Percentiles rank a stretch among this genome's conserved stretches.
Conservation (phyloP, 64 coral and sea anemone genomes). For the Montipora foliosa region DNA sequence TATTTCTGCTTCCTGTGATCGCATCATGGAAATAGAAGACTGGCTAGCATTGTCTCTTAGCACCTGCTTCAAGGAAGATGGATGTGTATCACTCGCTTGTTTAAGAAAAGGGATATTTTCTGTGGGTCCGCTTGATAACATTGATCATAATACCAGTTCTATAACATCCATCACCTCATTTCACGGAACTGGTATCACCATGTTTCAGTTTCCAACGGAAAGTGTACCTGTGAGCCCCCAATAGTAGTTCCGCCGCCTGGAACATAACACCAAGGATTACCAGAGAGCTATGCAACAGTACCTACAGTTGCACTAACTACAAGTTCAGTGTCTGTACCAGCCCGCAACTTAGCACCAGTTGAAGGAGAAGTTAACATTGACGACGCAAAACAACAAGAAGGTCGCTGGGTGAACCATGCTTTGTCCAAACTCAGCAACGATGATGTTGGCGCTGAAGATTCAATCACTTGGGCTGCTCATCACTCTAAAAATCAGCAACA, state of each 20-base stretch:
- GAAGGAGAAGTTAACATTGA: neutral
- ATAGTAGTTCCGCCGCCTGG: neutral
- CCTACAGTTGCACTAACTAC: conserved; percentile 32
- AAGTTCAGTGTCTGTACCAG: conserved; percentile 43
- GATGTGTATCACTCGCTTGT: conserved; percentile 57
- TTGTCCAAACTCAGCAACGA: conserved; percentile 15
- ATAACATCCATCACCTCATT: conserved; percentile 60
- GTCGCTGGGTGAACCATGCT: conserved; percentile 20
- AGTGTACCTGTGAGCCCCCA: conserved; percentile 23
- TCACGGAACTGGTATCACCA: conserved; percentile 83
- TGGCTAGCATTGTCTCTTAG: neutral
- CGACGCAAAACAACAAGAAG: conserved; percentile 21
- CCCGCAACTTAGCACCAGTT: neutral
- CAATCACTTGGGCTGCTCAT: conserved; percentile 57
- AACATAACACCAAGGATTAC: neutral
- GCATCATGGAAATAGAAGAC: conserved; percentile 68
- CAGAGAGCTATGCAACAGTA: conserved; percentile 41
- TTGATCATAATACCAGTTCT: conserved; percentile 76
- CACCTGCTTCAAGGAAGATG: conserved; percentile 42
- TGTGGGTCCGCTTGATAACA: conserved; percentile 58
- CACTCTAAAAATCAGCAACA: conserved; percentile 24
- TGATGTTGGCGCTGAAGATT: neutral
- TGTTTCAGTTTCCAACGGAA: conserved; percentile 68
- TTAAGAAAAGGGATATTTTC: conserved; percentile 70
- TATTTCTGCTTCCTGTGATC: conserved; percentile 57